These are phyloP conservation scores for Eutrigla gurnardus DNA, from an alignment of 2,797 vertebrate genomes.

Conservation along the genomic window DNA sequence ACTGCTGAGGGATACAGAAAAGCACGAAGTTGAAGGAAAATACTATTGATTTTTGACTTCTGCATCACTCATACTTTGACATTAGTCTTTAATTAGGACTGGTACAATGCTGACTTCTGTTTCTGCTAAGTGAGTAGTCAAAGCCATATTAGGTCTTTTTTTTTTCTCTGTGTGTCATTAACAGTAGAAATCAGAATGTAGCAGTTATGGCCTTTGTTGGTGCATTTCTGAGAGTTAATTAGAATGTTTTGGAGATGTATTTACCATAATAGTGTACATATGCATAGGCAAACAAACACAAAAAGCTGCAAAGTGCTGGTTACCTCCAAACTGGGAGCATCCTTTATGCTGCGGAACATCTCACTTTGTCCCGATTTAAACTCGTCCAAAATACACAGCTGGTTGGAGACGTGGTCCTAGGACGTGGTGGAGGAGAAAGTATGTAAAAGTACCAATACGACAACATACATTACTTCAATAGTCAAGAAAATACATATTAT, in stretches of 20 bases:
- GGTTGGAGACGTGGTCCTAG: conserved; percentile 36
- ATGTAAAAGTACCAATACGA: neutral
- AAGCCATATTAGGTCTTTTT: neutral
- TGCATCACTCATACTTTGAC: conserved; percentile 1
- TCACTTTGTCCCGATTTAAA: conserved; percentile 44
- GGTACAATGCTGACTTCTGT: neutral
- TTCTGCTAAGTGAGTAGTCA: neutral
- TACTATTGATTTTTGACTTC: conserved; percentile 21
- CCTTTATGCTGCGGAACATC: conserved; percentile 42
- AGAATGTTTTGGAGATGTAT: neutral
- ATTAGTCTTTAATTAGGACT: neutral
- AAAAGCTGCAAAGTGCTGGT: neutral
- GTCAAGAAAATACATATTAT: neutral
- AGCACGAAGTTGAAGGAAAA: conserved; percentile 40
- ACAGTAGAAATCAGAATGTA: neutral
- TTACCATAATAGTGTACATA: neutral
- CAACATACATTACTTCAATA: neutral
- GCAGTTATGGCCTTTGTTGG: neutral
- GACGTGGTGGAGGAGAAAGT: neutral
- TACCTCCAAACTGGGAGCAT: conserved; percentile 71
- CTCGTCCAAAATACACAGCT: conserved; percentile 57
- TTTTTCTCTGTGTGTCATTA: neutral
- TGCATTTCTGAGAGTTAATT: neutral
- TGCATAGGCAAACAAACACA: neutral
- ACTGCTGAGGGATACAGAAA: conserved; percentile 46